These are phyloP conservation scores for Drosophila seguyi DNA, from an alignment of 1,140 invertebrate species.

Conservation along the genomic window DNA sequence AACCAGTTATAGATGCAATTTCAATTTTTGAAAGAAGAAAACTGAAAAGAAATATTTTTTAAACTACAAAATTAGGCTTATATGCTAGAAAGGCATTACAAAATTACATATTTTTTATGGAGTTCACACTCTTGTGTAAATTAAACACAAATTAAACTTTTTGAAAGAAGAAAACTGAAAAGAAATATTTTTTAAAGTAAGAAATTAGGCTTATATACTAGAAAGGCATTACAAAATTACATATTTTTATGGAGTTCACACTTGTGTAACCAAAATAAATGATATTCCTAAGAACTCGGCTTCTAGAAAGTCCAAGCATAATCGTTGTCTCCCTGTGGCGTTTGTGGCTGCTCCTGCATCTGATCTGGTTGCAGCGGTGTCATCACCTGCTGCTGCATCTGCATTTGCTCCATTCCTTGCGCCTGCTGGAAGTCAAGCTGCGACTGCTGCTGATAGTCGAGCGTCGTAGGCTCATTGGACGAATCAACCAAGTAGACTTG, in stretches of 20 bases:
- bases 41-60: not conserved
- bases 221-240: constrained; percentile 7
- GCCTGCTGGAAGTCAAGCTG: constrained; percentile 34
- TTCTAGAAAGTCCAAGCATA: constrained; percentile 75
- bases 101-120: not conserved
- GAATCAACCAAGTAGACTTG: constrained; percentile 60
- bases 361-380: constrained; percentile 28
- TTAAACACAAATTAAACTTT: not conserved
- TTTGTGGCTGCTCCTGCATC: constrained; percentile 36
- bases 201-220: not conserved
- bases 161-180: too few species aligned
- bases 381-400: constrained; percentile 26
- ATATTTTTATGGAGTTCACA: too few species aligned
- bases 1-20: too few species aligned
- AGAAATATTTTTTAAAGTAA: not conserved
- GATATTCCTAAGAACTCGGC: too few species aligned
- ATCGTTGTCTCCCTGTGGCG: constrained; percentile 73
- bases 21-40: not conserved
- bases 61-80: not conserved
- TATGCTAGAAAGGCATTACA: not conserved
- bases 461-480: constrained; percentile 48
- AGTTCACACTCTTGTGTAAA: too few species aligned
- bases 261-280: too few species aligned
- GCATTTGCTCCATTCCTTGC: constrained; percentile 47
- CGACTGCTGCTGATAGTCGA: constrained; percentile 40